These are phyloP conservation scores for Ophiothrix spiculata DNA, from an alignment of 35 echinoderm and acorn worm species.

Conservation along the genomic window DNA sequence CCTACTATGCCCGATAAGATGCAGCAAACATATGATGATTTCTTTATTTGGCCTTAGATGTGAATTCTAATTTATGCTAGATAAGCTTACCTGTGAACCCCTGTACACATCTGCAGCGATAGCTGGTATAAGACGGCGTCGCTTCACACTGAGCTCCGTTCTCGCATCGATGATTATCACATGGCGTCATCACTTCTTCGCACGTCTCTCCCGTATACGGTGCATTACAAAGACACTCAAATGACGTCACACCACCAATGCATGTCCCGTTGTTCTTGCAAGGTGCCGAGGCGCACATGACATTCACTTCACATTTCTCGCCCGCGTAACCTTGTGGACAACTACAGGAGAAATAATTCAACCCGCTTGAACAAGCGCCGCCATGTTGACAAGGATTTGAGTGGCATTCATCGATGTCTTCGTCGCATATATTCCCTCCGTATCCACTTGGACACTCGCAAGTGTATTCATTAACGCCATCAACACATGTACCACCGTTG, in stretches of 20 bases:
- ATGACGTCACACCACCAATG: constrained; percentile 55
- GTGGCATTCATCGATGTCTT: constrained; percentile 68
- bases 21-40: no score
- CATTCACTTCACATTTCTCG: constrained; percentile 71
- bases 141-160: constrained; percentile 75
- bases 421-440: constrained; percentile 42
- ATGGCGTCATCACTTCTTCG: constrained; percentile 44
- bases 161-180: constrained; percentile 51
- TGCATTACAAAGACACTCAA: constrained; percentile 52
- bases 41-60: no score
- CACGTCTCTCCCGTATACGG: constrained; percentile 61
- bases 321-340: constrained; percentile 70
- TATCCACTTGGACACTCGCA: constrained; percentile 57
- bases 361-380: constrained; percentile 36
- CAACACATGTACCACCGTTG: constrained; percentile 56
- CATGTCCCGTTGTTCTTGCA: constrained; percentile 67
- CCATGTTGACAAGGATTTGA: constrained; percentile 93
- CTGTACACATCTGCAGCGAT: constrained; percentile 61
- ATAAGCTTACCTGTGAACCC: constrained; percentile 72
- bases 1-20: no score
- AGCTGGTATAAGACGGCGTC: constrained; percentile 17
- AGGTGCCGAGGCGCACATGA: constrained; percentile 43
- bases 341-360: constrained; percentile 56
- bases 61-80: no score
- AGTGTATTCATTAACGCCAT: constrained; percentile 42